Evolutionary conservation across 2,113 vertebrate genomes (phyloP), one percentile per base, ranked within the genome.

Genomic region (Halichoeres trimaculatus): DNA sequence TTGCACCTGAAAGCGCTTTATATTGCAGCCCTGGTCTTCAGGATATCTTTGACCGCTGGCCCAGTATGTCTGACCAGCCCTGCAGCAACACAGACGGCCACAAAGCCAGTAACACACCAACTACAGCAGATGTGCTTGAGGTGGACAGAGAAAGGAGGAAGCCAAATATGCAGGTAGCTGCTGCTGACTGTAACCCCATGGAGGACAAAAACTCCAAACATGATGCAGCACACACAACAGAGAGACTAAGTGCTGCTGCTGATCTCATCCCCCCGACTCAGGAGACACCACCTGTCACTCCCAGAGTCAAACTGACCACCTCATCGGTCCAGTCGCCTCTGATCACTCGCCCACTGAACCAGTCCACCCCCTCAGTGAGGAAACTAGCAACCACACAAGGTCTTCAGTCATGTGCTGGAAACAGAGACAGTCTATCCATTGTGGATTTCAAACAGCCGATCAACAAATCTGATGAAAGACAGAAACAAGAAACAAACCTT

Each of bases 1-100:
- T n/a, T n/a, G n/a, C n/a, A n/a, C n/a, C n/a, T n/a, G n/a, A n/a
- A n/a, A n/a, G n/a, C n/a, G n/a, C n/a, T n/a, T n/a, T n/a, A n/a
- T n/a, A n/a, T n/a, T n/a, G n/a, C n/a, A n/a, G n/a, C n/a, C n/a
- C n/a, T n/a, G n/a, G n/a, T n/a, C n/a, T n/a, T n/a, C n/a, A n/a
- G n/a, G n/a, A n/a, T n/a, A n/a, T n/a, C n/a, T n/a, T 99, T 84
- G 97, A 99, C 73, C 93, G 93, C 55, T 96, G 95, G 90, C 90
- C 94, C 7, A 96, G 91, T 74, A 92, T 95, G 85, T 93, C 93
- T 55, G 93, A 89, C 50, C 89, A 63, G 47, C 71, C 84, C 64
- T 78, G 73, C 58, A 70, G 75, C 35, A n/a, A n/a, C n/a, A n/a
- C n/a, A 23, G 16, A 19, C 22, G 65, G 35, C 41, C 35, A 23